These are phyloP conservation scores for Zaprionus lineosus DNA, from an alignment of 2,888 invertebrate species.

Conservation along the genomic window DNA sequence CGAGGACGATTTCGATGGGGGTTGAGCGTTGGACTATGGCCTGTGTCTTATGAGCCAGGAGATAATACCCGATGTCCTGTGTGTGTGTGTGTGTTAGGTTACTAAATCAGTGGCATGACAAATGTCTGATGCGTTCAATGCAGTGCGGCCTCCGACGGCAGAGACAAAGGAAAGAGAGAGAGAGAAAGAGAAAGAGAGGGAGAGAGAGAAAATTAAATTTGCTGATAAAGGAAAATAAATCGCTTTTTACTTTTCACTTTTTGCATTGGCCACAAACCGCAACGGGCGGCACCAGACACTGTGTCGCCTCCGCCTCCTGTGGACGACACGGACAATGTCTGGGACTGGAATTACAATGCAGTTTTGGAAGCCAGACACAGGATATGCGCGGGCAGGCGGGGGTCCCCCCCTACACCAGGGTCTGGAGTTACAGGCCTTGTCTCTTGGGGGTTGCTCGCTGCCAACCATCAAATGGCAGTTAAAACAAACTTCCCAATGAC, in stretches of 20 bases:
- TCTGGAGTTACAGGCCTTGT: constrained; percentile 7
- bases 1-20: too few species aligned
- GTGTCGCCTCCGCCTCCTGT: constrained; percentile 38
- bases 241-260: constrained; percentile 62
- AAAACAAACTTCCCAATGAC: constrained; percentile 18
- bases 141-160: constrained; percentile 52
- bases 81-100: constrained; percentile 68
- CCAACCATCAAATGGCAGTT: constrained; percentile 22
- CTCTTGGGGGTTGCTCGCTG: constrained; percentile 47
- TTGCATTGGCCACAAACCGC: constrained; percentile 26
- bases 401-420: too few species aligned
- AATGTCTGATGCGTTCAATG: constrained; percentile 48
- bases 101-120: constrained; percentile 75
- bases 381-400: too few species aligned
- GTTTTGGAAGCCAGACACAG: constrained; percentile 29
- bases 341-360: constrained; percentile 61
- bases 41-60: constrained; percentile 48
- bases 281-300: constrained; percentile 49
- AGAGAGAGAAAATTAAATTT: constrained; percentile 60
- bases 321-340: constrained; percentile 26
- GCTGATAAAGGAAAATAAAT: constrained; percentile 74
- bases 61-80: too few species aligned
- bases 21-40: too few species aligned
- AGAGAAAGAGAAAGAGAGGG: too few species aligned
- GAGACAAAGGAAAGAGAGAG: too few species aligned